Conservation (phyloP, 2,797 vertebrate species). For the Myiotriccus ornatus region DNA sequence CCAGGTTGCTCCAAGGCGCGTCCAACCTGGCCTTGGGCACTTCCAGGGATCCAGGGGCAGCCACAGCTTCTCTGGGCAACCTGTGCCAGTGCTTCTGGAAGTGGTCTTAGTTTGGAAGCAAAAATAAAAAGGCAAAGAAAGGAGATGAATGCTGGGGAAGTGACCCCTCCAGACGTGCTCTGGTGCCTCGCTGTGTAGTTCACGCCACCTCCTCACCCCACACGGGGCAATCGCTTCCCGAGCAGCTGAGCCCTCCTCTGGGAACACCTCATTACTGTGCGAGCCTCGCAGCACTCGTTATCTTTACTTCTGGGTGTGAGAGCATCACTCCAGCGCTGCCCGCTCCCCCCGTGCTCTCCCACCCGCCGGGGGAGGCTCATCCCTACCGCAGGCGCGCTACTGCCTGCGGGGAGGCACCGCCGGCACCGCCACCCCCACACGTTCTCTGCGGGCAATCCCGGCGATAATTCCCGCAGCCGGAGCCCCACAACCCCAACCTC, state of each 20-base stretch:
- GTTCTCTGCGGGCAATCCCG: not conserved
- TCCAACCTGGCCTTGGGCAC: not conserved
- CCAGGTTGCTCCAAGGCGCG: not conserved
- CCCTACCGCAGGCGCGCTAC: not conserved
- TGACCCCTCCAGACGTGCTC: not conserved
- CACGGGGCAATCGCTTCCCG: accelerated
- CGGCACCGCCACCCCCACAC: accelerated
- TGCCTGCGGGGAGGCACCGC: accelerated
- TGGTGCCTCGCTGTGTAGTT: not conserved
- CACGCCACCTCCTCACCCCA: not conserved
- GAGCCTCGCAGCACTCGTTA: accelerated
- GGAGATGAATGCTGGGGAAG: not conserved
- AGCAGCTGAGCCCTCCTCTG: accelerated
- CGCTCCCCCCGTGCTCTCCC: not conserved
- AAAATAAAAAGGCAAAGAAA: not conserved
- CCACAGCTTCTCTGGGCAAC: not conserved
- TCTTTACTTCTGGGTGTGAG: no score
- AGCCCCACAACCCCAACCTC: accelerated
- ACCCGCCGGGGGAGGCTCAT: not conserved
- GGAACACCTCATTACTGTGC: accelerated
- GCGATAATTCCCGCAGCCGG: accelerated
- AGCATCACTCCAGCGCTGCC: not conserved
- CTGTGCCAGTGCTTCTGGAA: not conserved
- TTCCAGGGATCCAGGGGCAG: accelerated
- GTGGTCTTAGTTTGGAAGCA: not conserved